Evolutionary conservation across 1,140 invertebrate species (phyloP).

Genomic region (Zaprionus taronus): DNA sequence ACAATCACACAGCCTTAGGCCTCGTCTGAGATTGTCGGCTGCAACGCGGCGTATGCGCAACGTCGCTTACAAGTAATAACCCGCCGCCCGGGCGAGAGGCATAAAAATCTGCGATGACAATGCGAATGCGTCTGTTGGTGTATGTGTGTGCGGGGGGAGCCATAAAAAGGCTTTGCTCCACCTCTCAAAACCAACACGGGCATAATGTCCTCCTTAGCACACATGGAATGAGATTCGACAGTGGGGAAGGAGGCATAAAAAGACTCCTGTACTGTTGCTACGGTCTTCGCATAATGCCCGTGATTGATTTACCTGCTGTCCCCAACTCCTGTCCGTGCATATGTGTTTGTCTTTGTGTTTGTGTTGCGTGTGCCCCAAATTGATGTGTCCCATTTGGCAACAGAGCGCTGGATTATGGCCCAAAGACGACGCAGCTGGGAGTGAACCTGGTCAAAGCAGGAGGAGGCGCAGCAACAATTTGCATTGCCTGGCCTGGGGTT

Average conservation of each 20-base stretch:
- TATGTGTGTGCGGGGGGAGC: conserved; percentile 17
- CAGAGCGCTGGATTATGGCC: conserved; percentile 49
- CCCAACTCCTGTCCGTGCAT: background rate
- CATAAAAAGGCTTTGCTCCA: conserved; percentile 72
- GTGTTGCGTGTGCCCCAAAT: conserved; percentile 50
- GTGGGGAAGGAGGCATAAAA: background rate
- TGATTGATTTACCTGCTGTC: conserved; percentile 75
- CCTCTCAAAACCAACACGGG: conserved; percentile 2
- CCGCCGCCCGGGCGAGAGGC: conserved; percentile 33
- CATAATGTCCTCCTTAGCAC: conserved; percentile 5
- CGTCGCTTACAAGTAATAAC: conserved; percentile 72
- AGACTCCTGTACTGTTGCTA: background rate
- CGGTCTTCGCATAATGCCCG: conserved; percentile 59
- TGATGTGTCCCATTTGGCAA: conserved; percentile 70
- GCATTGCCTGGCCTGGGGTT: conserved; percentile 12
- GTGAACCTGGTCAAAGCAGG: conserved; percentile 17
- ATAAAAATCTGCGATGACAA: conserved; percentile 69
- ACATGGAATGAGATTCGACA: background rate
- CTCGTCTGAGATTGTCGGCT: conserved; percentile 25
- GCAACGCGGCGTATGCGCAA: conserved; percentile 63
- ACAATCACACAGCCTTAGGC: background rate
- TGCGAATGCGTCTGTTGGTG: conserved; percentile 43
- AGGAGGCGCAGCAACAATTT: conserved; percentile 31
- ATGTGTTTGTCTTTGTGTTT: background rate
- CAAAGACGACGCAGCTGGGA: background rate